These are phyloP conservation scores for Sesamia inferens DNA, from an alignment of 2,888 invertebrate genomes.

Conservation along the genomic window DNA sequence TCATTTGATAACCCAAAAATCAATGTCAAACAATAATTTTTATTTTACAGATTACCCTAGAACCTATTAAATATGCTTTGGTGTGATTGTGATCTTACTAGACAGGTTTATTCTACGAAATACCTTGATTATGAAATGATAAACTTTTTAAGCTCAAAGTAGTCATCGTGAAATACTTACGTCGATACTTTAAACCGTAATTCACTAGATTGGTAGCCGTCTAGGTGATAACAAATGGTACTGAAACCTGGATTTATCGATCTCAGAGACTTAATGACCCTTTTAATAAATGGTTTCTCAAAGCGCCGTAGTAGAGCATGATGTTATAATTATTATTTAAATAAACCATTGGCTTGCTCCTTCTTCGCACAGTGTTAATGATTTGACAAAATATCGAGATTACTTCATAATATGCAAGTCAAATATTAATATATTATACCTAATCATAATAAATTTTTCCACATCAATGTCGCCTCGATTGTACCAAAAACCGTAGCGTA, in stretches of 20 bases:
- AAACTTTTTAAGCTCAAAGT: slow-evolving; percentile 1
- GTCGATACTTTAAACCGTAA: not conserved
- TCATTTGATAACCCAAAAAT: too few species aligned
- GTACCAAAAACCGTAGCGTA: too few species aligned
- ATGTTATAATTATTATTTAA: not conserved
- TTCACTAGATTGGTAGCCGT: slow-evolving; percentile 1
- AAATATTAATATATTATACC: too few species aligned
- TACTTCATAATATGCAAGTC: too few species aligned
- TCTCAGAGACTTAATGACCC: not conserved
- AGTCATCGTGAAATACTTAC: slow-evolving; percentile 1
- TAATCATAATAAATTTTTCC: too few species aligned
- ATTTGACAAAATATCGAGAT: too few species aligned
- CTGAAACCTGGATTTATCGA: not conserved
- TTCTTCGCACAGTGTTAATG: too few species aligned
- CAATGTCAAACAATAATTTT: too few species aligned
- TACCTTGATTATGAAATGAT: not conserved
- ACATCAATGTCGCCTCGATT: too few species aligned
- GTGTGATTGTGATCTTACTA: not conserved
- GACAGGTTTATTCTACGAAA: not conserved
- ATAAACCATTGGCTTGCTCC: not conserved
- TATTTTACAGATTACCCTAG: too few species aligned
- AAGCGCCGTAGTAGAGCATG: not conserved
- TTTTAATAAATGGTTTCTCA: slow-evolving; percentile 1
- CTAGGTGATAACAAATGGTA: slow-evolving; percentile 16
- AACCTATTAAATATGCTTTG: too few species aligned